Percentiles rank a stretch among this genome's conserved stretches.
Conservation (phyloP, 2,797 vertebrate species). For the Eospalax fontanierii region DNA sequence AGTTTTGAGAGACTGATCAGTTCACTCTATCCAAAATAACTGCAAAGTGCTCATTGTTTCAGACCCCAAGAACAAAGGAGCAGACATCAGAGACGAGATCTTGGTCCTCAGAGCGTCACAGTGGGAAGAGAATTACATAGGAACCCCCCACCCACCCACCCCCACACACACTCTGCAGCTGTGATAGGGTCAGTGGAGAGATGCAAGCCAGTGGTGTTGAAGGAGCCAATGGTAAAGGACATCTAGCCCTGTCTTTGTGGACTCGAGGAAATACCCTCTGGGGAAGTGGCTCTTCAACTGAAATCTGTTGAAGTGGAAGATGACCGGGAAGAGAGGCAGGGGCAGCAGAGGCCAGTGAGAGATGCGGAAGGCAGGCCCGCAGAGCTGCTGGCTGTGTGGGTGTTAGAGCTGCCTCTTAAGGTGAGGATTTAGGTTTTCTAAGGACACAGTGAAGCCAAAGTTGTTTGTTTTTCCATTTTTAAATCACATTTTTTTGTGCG, state of each 20-base stretch:
- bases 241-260: not conserved
- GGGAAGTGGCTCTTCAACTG: not conserved
- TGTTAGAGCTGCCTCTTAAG: not conserved
- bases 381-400: not conserved
- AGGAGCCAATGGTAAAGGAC: not conserved
- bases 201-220: not conserved
- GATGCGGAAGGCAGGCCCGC: not conserved
- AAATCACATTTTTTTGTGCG: not conserved
- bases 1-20: conserved; percentile 40
- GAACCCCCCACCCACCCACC: too few species aligned
- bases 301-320: not conserved
- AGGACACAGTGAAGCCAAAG: not conserved
- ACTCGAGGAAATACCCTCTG: not conserved
- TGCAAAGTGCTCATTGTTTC: not conserved
- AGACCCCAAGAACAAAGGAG: not conserved
- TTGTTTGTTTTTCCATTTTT: not conserved
- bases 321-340: too few species aligned
- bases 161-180: not conserved
- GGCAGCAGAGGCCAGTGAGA: not conserved
- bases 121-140: not conserved
- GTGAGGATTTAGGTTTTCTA: not conserved
- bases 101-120: not conserved
- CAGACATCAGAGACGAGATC: not conserved
- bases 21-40: conserved; percentile 41
- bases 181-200: not conserved